Percentiles rank a stretch among this genome's conserved stretches.
These are phyloP conservation scores for Zaprionus lineosus DNA, from an alignment of 2,888 invertebrate species.

Conservation along the genomic window DNA sequence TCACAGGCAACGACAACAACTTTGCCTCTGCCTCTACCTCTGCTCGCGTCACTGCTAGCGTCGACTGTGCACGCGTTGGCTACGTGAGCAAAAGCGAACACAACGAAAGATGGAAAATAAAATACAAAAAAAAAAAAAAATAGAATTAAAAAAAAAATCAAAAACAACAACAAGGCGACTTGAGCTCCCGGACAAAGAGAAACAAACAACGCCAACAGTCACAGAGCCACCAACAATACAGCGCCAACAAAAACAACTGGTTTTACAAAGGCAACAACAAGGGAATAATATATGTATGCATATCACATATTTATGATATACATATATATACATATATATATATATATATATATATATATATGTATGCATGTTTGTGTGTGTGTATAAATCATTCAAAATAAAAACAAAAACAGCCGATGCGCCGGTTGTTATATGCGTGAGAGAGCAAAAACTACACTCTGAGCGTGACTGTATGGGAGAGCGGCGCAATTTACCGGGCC, in stretches of 20 bases:
- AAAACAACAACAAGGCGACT: not conserved
- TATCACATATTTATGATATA: no score
- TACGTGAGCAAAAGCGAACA: conserved; percentile 73
- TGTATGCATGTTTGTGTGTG: conserved; percentile 10
- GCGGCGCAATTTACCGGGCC: conserved; percentile 36
- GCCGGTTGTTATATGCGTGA: conserved; percentile 55
- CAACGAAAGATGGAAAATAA: conserved; percentile 26
- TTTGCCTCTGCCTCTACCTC: conserved; percentile 21
- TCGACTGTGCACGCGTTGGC: conserved; percentile 64
- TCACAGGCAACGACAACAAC: conserved; percentile 41
- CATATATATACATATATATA: conserved; percentile 7
- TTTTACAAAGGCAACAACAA: conserved; percentile 49
- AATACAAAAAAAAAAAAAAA: conserved; percentile 4
- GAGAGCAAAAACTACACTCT: conserved; percentile 13
- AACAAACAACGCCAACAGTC: conserved; percentile 23
- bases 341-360: not conserved
- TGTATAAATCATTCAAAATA: conserved; percentile 53
- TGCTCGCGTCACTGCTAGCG: conserved; percentile 18
- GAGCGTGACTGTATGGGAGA: conserved; percentile 32
- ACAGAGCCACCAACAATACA: no score
- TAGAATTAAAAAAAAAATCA: conserved; percentile 17
- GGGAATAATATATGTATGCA: no score
- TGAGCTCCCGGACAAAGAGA: conserved; percentile 39
- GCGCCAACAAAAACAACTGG: conserved; percentile 46
- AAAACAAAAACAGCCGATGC: conserved; percentile 76